Base-by-base conservation (phyloP, 1,140 invertebrate species). In the Platyscapa corneri region DNA sequence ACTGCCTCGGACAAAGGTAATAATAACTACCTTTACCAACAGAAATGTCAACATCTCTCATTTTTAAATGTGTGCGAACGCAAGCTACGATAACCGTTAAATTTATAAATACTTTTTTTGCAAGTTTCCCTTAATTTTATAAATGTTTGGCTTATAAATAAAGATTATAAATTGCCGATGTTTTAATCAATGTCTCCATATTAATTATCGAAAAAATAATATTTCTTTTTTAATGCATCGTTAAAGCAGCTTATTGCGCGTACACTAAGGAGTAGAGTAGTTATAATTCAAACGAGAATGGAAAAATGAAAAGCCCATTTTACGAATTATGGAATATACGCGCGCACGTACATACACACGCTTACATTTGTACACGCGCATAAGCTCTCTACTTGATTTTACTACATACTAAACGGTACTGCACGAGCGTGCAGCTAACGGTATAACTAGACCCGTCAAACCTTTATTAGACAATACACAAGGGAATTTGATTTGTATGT, bases 361-460 rank as follows among this genome's bases (percentile, higher is more conserved):
- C 49, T 18, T 10, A 53, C 49, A 18, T 14, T 10, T 2, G 18
- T 14, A 18, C 49, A 53, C 49, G 18, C 37, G 20, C 27, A 53
- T 34, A 76, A 18, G 10, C 64, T n/a, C 32, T 39, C 20, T 27
- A 76, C 30, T 53, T 53, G 23, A 46, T 27, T 74, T 74, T 74
- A 39, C 70, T 39, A 67, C 70, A 30, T 76, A 32, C 74, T 46
- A 49, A 76, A 76, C 74, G 39, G 74, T 67, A 74, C 70, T 74
- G 18, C 18, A 42, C 70, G 70, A 37, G 37, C 34, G 27, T 76
- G 42, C 42, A 49, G 30, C 1, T 49, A 76, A 76, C 74, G 74
- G 74, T 76, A 76, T 46, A 49, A 37, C 23, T 49, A 76, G 23
- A 49, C 2, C 10, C 74, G 39, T 76, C 42, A 46, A 49, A 49